Conservation (phyloP, 2,797 vertebrate genomes). For the Chaetodon trifasciatus region DNA sequence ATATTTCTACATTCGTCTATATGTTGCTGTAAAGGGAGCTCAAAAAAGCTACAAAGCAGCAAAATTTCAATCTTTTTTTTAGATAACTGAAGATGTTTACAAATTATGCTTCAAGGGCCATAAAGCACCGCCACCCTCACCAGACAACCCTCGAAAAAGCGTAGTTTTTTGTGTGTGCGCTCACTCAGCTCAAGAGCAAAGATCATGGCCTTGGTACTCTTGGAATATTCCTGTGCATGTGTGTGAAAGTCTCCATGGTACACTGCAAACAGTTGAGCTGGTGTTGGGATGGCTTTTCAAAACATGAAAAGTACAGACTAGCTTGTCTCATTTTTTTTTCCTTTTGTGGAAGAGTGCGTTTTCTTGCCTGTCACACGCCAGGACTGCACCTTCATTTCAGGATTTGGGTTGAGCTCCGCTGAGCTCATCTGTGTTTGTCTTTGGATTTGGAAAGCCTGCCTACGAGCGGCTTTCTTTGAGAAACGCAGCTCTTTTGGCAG, state of each 20-base stretch:
- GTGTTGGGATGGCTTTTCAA: background rate
- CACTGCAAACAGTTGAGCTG: conserved; percentile 9
- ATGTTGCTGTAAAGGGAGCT: conserved; percentile 1
- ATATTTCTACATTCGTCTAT: background rate
- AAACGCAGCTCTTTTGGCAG: conserved; percentile 77
- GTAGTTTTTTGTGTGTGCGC: background rate
- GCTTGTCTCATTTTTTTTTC: background rate
- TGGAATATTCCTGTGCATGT: conserved; percentile 7
- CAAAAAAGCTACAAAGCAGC: background rate
- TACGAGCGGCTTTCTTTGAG: conserved; percentile 63
- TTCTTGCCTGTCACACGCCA: conserved; percentile 29
- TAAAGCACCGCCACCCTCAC: background rate
- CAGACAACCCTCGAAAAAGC: background rate
- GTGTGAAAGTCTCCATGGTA: background rate
- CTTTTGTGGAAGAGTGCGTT: conserved; percentile 11
- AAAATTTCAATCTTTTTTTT: background rate
- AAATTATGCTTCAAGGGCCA: background rate
- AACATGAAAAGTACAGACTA: conserved; percentile 25
- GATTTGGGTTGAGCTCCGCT: conserved; percentile 54
- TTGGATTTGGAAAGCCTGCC: conserved; percentile 63
- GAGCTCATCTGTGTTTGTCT: conserved; percentile 59
- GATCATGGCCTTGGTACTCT: background rate
- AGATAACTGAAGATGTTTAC: background rate
- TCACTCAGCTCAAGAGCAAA: background rate
- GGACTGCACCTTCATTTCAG: conserved; percentile 46